These are phyloP conservation scores for Himalopsyche phryganea DNA, from an alignment of 1,140 invertebrate genomes.

Conservation along the genomic window DNA sequence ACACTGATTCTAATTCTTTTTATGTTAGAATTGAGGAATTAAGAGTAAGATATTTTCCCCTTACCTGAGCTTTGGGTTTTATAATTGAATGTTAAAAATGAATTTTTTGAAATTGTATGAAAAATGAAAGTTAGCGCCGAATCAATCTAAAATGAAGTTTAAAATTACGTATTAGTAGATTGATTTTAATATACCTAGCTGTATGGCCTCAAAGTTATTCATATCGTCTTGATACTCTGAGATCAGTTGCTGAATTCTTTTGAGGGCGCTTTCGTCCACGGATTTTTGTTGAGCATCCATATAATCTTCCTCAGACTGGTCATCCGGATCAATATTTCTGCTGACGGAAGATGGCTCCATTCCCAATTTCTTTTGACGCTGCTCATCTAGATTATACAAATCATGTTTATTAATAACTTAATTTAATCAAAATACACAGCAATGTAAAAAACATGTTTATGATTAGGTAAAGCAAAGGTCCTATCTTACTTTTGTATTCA, in stretches of 20 bases:
- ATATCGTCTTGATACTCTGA: constrained; percentile 79
- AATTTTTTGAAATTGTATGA: too few relatives aligned
- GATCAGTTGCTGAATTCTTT: constrained; percentile 75
- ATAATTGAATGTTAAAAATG: too few relatives aligned
- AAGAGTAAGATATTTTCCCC: too few relatives aligned
- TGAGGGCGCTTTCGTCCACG: constrained; percentile 67
- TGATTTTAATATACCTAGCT: constrained; percentile 46
- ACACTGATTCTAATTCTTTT: too few relatives aligned
- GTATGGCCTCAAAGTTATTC: constrained; percentile 61
- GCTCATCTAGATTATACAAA: constrained; percentile 25
- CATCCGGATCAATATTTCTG: constrained; percentile 6
- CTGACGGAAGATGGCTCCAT: constrained; percentile 31
- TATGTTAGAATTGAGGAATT: too few relatives aligned
- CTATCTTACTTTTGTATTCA: constrained; percentile 77
- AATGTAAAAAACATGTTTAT: too few relatives aligned
- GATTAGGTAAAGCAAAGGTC: neutral
- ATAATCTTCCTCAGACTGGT: constrained; percentile 60
- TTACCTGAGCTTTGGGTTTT: too few relatives aligned
- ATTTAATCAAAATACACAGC: neutral
- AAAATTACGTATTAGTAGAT: too few relatives aligned
- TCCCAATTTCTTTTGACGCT: constrained; percentile 44
- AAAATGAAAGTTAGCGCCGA: too few relatives aligned
- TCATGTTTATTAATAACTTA: neutral
- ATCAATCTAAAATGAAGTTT: too few relatives aligned
- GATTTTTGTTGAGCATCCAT: constrained; percentile 77